Base-by-base conservation (phyloP, 1,140 invertebrate genomes). In the Glomeris maerens region DNA sequence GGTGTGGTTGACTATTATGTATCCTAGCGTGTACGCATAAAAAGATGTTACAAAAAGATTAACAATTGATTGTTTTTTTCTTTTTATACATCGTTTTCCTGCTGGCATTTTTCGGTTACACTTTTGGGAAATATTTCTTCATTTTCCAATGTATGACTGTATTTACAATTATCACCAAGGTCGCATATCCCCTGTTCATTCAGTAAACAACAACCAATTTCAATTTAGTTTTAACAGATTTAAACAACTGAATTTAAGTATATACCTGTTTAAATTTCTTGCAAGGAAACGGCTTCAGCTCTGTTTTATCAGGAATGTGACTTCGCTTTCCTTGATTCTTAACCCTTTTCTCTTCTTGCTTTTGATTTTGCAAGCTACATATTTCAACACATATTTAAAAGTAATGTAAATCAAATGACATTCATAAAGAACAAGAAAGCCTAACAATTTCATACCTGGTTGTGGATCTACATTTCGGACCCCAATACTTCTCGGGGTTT, bases 401-500 rank as follows among this genome's bases (percentile, higher is more conserved):
- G 10, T 10, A 7, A 20, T 13, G 21, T 21, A n/a, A 44, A 44
- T 20, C 10, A 44, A 27, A 42, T 42, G 7, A 13, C n/a, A 7
- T 13, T 28, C 20, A 47, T 23, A 39, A 14, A 54, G 40, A 39
- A 51, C 28, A 31, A 45, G 0, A 10, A 52, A 21, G 17, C 3
- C 27, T 28, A 39, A 38, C n/a, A 22, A 7, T 40, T 21, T 57
- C 48, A 3, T 52, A 52, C 23, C 50, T 54, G 21, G 58, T 56
- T 40, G 59, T 63, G 13, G 67, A 63, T 56, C 77, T 73, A 1
- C 78, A 77, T 38, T 87, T 89, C 1, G 92, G 92, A 25, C 92
- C 92, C 91, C 91, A 96, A 65, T 80, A 72, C 0, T 77, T 74
- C 36, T 78, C 69, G 0, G 91, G 91, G 71, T 95, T 96, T 49